Conservation (phyloP, 2,797 vertebrate species). For the Micropoecilia bifurca region DNA sequence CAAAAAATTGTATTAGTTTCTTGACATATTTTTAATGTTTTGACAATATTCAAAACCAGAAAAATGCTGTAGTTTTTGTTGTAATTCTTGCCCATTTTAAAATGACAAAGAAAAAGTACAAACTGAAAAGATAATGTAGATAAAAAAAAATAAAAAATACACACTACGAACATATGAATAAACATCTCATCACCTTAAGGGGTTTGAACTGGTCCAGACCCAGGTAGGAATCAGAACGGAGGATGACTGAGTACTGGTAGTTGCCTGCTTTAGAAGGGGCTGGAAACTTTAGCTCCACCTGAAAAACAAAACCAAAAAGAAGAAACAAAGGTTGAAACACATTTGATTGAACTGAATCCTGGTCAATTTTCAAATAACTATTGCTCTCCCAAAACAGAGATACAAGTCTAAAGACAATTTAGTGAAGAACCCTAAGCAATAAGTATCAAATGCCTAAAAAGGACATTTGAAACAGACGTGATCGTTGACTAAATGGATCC, state of each 20-base stretch:
- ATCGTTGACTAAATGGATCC: background rate
- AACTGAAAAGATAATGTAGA: background rate
- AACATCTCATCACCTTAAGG: constrained; percentile 85
- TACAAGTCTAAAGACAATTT: background rate
- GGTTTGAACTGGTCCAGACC: constrained; percentile 98
- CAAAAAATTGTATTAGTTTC: background rate
- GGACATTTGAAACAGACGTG: background rate
- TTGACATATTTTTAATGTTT: background rate
- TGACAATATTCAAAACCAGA: background rate
- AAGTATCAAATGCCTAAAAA: background rate
- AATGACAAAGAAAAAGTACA: background rate
- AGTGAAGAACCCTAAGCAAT: background rate
- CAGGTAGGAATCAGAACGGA: constrained; percentile 96
- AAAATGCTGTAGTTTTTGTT: background rate
- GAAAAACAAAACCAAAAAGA: constrained; percentile 21
- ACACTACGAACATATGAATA: background rate
- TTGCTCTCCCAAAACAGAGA: background rate
- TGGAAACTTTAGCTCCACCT: constrained; percentile 99
- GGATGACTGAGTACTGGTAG: constrained; percentile 97
- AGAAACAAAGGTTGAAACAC: background rate
- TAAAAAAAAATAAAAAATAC: background rate
- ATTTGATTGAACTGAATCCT: background rate
- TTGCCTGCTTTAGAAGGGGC: constrained; percentile 98
- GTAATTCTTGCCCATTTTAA: background rate
- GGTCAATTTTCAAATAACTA: background rate